Evolutionary conservation across 35 echinoderm and acorn worm species (phyloP).

Genomic region (Anneissia japonica): DNA sequence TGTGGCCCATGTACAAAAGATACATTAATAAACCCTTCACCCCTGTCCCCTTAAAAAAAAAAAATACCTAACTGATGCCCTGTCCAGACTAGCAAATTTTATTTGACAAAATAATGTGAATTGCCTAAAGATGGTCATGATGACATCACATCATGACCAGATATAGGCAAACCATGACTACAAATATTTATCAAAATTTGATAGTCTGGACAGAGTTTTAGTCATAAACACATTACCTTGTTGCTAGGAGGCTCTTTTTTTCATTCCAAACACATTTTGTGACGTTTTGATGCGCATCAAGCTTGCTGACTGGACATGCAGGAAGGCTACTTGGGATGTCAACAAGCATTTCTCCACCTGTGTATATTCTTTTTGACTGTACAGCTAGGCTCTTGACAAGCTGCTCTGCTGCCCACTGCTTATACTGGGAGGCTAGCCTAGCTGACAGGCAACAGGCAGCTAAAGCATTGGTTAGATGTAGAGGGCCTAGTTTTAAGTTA

Average conservation of each 20-base stretch:
- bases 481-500: slow-evolving; percentile 33
- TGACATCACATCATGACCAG: too few relatives aligned
- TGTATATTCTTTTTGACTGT: slow-evolving; percentile 12
- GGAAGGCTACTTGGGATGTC: slow-evolving; percentile 69
- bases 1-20: too few relatives aligned
- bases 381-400: slow-evolving; percentile 76
- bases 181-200: too few relatives aligned
- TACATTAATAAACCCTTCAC: too few relatives aligned
- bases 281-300: slow-evolving; percentile 80
- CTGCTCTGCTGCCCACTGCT: slow-evolving; percentile 96
- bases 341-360: slow-evolving; percentile 21
- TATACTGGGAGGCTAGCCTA: slow-evolving; percentile 60
- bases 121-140: too few relatives aligned
- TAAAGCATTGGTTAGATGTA: slow-evolving; percentile 84
- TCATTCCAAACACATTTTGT: slow-evolving; percentile 56
- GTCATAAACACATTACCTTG: slow-evolving; percentile 75
- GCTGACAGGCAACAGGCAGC: slow-evolving; percentile 92
- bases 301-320: slow-evolving; percentile 37
- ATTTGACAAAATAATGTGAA: too few relatives aligned
- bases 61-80: too few relatives aligned
- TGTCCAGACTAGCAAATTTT: too few relatives aligned
- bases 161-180: too few relatives aligned
- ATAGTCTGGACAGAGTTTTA: too few relatives aligned
- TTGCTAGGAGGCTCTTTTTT: slow-evolving; percentile 66
- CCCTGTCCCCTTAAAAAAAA: too few relatives aligned